A percentile compares a stretch with the other conserved stretches of the same genome.
phyloP scores from a whole-genome alignment of 2,113 vertebrate species.

The Varanus salvator region DNA sequence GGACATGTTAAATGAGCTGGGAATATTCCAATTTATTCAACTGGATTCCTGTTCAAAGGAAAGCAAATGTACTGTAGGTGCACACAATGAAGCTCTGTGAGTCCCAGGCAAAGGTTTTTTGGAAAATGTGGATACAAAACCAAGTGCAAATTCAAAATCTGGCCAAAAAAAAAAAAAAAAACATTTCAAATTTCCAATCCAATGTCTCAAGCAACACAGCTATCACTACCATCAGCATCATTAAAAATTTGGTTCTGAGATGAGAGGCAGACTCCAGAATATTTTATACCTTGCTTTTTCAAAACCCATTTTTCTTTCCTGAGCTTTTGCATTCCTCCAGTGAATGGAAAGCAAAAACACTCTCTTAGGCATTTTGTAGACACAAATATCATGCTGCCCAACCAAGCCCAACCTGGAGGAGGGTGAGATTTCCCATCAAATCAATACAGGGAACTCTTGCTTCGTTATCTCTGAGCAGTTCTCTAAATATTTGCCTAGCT shows the following conservation, averaged over 20 bases:
- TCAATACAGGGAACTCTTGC: background rate
- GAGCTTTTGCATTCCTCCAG: background rate
- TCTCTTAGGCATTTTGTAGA: background rate
- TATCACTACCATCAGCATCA: no score
- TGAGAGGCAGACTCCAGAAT: no score
- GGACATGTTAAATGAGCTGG: no score
- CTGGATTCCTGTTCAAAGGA: no score
- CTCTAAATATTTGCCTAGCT: slow-evolving; percentile 34
- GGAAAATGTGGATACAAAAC: background rate
- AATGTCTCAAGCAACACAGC: no score
- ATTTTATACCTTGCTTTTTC: background rate
- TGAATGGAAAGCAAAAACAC: background rate
- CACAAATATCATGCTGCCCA: background rate
- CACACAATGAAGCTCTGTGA: background rate
- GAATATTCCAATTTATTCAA: no score
- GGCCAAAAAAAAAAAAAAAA: background rate
- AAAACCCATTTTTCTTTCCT: background rate
- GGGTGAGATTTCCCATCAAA: background rate
- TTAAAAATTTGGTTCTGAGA: no score
- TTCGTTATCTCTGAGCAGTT: slow-evolving; percentile 23
- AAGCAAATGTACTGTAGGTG: background rate
- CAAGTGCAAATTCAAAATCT: background rate
- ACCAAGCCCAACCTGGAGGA: background rate
- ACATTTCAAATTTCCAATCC: background rate
- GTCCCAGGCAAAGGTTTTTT: background rate